Percentiles rank a stretch among this genome's conserved stretches.
These are phyloP conservation scores for Synergus gifuensis DNA, from an alignment of 2,888 invertebrate genomes.

Conservation along the genomic window DNA sequence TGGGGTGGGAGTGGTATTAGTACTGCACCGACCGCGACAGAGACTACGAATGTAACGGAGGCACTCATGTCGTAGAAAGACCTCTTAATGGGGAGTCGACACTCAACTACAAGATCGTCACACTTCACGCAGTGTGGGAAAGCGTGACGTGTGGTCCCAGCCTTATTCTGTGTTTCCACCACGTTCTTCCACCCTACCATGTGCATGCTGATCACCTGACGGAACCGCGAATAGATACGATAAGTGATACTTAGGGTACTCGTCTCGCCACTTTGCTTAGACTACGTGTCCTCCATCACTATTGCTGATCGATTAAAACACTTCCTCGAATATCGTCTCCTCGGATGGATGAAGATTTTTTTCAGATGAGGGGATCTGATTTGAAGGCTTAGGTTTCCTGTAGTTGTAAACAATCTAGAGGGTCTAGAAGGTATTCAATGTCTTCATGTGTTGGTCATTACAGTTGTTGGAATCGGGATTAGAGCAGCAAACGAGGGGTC, in stretches of 20 bases:
- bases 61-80: slow-evolving; percentile 37
- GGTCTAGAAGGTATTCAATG: neutral
- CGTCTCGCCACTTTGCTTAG: slow-evolving; percentile 15
- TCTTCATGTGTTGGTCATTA: neutral
- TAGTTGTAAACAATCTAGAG: neutral
- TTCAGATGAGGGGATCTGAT: neutral
- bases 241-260: slow-evolving; percentile 17
- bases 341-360: neutral
- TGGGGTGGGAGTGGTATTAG: slow-evolving; percentile 44
- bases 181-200: neutral
- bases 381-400: neutral
- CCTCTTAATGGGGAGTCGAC: slow-evolving; percentile 18
- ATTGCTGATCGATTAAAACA: slow-evolving; percentile 22
- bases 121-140: slow-evolving; percentile 37
- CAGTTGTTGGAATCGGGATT: neutral
- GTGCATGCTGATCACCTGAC: slow-evolving; percentile 14
- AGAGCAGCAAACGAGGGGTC: neutral
- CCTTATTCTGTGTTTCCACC: slow-evolving; percentile 21
- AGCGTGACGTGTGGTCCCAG: slow-evolving; percentile 34
- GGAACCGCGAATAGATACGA: slow-evolving; percentile 24
- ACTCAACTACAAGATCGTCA: slow-evolving; percentile 41
- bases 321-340: slow-evolving; percentile 18
- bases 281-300: slow-evolving; percentile 14
- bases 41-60: slow-evolving; percentile 24
- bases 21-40: slow-evolving; percentile 17